Evolutionary conservation across 2,113 vertebrate species (phyloP), one percentile per base, ranked within the genome.

Genomic region (Oenanthe melanoleuca): DNA sequence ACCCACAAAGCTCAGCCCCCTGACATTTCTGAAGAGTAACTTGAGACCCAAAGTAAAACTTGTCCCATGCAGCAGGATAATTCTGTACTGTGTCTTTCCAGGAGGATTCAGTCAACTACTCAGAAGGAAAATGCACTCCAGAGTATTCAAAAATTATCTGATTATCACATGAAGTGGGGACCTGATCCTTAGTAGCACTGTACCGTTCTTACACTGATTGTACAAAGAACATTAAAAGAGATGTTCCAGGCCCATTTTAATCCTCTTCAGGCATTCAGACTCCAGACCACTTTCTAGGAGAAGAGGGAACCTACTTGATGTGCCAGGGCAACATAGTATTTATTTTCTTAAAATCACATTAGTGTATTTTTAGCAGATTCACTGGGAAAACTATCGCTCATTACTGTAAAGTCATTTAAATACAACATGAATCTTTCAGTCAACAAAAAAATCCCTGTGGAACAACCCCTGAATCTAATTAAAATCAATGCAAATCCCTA

Each of bases 1-100:
- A 42, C 24, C 18, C 28, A 61, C 0, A 0, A 80, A 66, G 47
- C 20, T 91, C 69, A 70, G 9, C 2, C 4, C 38, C 15, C 7
- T 49, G 74, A 52, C 3, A 11, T 42, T 91, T 79, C 53, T 79
- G 70, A 53, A 42, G n/a, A 11, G 11, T 7, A 28, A 15, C 37
- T 86, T 57, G 66, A 88, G 52, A 91, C 49, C 38, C n/a, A 29
- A 63, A 73, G 55, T 21, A 69, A 81, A 63, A 72, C 19, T 55
- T 80, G 22, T n/a, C 34, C 53, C 5, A 2, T 34, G 49, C 5
- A 79, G 20, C 1, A 3, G 14, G 9, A n/a, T 40, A 80, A 44
- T 63, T 92, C 38, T 78, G 12, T 52, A 33, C 31, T n/a, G 33
- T 24, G 14, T 2, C 15, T 71, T 90, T 88, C 15, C 12, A 31